Evolutionary conservation across 2,888 invertebrate genomes (phyloP).

Genomic region (Aphodius granarius): DNA sequence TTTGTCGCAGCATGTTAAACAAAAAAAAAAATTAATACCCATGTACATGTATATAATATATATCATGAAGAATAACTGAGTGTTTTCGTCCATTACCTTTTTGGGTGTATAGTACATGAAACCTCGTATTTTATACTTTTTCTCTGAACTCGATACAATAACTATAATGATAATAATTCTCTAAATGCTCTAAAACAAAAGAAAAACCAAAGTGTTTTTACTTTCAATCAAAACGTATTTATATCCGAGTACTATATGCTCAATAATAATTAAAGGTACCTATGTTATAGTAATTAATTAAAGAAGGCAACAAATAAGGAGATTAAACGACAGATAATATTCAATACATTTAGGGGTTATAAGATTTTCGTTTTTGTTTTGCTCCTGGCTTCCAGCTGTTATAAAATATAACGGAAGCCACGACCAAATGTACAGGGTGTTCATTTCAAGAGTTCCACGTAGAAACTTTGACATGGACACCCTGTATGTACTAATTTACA

Average conservation of each 20-base stretch:
- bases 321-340: conserved; percentile 14
- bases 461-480: no score
- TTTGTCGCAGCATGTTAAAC: conserved; percentile 21
- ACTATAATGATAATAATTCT: neutral
- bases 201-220: neutral
- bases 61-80: conserved; percentile 47
- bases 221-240: conserved; percentile 22
- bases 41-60: conserved; percentile 36
- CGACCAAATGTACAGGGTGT: conserved; percentile 24
- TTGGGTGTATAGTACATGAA: conserved; percentile 50
- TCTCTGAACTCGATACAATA: neutral
- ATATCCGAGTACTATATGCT: conserved; percentile 47
- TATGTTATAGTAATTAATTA: conserved; percentile 46
- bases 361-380: conserved; percentile 1
- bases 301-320: conserved; percentile 11
- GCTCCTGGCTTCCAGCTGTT: neutral
- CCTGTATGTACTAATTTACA: conserved; percentile 1
- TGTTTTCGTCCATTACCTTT: conserved; percentile 52
- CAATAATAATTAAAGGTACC: conserved; percentile 50
- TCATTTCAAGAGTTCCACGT: no score
- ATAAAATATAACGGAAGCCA: conserved; percentile 15
- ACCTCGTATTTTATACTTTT: conserved; percentile 8
- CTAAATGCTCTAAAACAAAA: neutral
- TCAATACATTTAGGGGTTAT: neutral
- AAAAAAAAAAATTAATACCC: conserved; percentile 19